Evolutionary conservation across 2,113 vertebrate genomes (phyloP).

Genomic region (Platichthys stellatus): DNA sequence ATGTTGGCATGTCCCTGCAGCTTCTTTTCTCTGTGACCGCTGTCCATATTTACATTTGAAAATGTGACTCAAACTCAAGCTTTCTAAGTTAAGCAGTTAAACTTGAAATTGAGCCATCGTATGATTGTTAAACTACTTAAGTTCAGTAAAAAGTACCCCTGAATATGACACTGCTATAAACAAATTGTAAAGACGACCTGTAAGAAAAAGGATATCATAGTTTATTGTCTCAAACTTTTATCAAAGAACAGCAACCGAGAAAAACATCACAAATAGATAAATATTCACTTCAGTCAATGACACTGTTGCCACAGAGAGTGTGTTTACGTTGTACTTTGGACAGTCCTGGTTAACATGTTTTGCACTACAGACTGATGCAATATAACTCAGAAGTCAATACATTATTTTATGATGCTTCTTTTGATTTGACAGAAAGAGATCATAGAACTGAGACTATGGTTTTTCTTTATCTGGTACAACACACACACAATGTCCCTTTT

Average conservation of each 20-base stretch:
- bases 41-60: slow-evolving; percentile 39
- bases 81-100: neutral
- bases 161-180: neutral
- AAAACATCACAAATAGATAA: neutral
- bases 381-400: neutral
- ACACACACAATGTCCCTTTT: neutral
- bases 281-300: slow-evolving; percentile 7
- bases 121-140: neutral
- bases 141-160: too few relatives aligned
- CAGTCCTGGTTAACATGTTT: neutral
- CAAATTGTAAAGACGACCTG: neutral
- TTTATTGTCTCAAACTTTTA: too few relatives aligned
- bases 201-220: too few relatives aligned
- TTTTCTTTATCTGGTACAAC: neutral
- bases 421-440: neutral
- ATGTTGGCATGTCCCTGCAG: slow-evolving; percentile 17
- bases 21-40: slow-evolving; percentile 23
- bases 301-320: neutral
- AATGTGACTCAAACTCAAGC: neutral
- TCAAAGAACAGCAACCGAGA: neutral
- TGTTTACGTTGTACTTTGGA: slow-evolving; percentile 7
- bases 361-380: neutral
- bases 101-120: neutral
- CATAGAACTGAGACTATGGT: neutral
- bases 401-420: neutral